Evolutionary conservation across 2,113 vertebrate species (phyloP).

Genomic region (Irena cyanogastra): DNA sequence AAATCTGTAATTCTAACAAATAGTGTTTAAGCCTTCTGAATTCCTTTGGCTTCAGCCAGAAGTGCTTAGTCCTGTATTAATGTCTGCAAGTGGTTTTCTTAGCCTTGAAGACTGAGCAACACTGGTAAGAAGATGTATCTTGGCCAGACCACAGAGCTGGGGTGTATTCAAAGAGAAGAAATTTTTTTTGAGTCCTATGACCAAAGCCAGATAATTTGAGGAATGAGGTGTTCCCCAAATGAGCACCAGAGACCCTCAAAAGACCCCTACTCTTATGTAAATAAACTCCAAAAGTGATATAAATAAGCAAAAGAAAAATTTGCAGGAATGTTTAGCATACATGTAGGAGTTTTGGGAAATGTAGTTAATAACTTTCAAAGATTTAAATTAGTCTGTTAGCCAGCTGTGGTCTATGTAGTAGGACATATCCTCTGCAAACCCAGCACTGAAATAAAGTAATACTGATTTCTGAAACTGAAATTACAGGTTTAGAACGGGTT

Average conservation of each 20-base stretch:
- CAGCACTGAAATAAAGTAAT: neutral
- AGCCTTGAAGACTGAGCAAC: neutral
- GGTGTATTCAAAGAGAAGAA: neutral
- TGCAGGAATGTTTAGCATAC: accelerated
- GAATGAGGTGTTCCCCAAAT: neutral
- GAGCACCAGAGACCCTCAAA: neutral
- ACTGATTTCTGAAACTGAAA: neutral
- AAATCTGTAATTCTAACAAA: neutral
- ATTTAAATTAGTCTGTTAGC: neutral
- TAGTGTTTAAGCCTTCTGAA: neutral
- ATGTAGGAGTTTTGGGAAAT: neutral
- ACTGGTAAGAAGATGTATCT: accelerated
- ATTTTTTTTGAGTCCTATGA: neutral
- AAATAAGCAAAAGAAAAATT: neutral
- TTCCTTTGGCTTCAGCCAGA: neutral
- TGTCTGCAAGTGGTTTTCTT: neutral
- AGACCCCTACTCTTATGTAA: neutral
- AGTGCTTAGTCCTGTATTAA: no score
- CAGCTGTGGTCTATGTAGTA: neutral
- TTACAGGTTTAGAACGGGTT: neutral
- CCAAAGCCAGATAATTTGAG: neutral
- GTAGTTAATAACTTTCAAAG: neutral
- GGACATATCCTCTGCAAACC: neutral
- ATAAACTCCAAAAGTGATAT: neutral
- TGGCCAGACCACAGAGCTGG: neutral